phyloP scores from a whole-genome alignment of 2,113 vertebrate species.

The Gnathonemus echidnorhynchus region DNA sequence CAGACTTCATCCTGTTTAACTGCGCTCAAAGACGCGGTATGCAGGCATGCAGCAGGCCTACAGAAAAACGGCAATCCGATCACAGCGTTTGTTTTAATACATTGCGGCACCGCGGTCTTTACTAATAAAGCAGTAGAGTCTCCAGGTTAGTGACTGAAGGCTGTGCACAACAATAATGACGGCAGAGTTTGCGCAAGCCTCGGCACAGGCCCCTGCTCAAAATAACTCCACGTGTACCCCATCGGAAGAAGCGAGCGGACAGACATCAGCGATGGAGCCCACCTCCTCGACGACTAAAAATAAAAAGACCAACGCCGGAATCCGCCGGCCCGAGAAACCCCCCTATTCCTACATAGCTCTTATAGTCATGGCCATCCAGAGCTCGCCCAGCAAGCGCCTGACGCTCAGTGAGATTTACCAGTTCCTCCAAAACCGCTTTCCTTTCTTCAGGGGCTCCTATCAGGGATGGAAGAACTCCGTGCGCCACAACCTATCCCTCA shows the following conservation, averaged over 20 bases:
- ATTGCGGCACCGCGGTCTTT: not conserved
- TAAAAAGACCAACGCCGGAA: slow-evolving; percentile 90
- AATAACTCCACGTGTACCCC: slow-evolving; percentile 71
- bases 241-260: slow-evolving; percentile 64
- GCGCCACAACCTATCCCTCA: slow-evolving; percentile 96
- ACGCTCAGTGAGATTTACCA: slow-evolving; percentile 98
- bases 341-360: slow-evolving; percentile 96
- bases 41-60: not conserved
- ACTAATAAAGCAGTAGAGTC: not conserved
- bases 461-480: slow-evolving; percentile 99
- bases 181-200: slow-evolving; percentile 83
- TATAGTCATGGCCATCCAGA: slow-evolving; percentile 98
- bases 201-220: slow-evolving; percentile 81
- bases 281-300: slow-evolving; percentile 74
- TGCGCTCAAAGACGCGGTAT: not conserved
- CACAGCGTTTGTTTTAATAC: not conserved
- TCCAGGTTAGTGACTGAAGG: not conserved
- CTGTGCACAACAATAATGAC: slow-evolving; percentile 67
- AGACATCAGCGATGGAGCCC: slow-evolving; percentile 76
- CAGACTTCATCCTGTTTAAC: not conserved
- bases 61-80: too few species aligned
- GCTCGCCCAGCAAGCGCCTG: slow-evolving; percentile 87
- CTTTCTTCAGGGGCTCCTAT: slow-evolving; percentile 93
- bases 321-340: slow-evolving; percentile 91
- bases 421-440: slow-evolving; percentile 90